Percentiles rank a stretch among this genome's conserved stretches.
phyloP scores from a whole-genome alignment of 2,797 vertebrate species.

The Parauchenoglanis ngamensis region DNA sequence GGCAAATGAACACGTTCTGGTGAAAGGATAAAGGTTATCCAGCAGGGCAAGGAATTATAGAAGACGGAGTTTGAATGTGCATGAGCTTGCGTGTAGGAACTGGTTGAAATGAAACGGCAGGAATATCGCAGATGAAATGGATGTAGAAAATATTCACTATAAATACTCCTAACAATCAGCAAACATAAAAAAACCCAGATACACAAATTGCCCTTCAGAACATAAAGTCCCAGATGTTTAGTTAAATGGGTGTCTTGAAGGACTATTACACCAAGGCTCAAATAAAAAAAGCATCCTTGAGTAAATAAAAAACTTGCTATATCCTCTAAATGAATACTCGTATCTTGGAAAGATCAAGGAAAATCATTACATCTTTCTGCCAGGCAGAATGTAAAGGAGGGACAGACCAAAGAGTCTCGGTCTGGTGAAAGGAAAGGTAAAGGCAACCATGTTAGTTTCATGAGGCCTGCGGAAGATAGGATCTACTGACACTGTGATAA shows the following conservation, averaged over 20 bases:
- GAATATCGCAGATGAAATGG: not conserved
- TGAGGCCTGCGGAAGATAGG: not conserved
- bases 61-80: not conserved
- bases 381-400: not conserved
- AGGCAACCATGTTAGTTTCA: not conserved
- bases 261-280: not conserved
- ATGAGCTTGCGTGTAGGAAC: not conserved
- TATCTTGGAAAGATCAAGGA: not conserved
- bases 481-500: not conserved
- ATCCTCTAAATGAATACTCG: not conserved
- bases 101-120: not conserved
- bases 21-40: not conserved
- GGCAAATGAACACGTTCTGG: not conserved
- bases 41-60: not conserved
- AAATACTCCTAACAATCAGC: not conserved
- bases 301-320: not conserved
- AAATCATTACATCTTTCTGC: not conserved
- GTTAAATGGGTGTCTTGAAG: not conserved
- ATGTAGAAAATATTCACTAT: not conserved
- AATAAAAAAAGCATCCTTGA: not conserved
- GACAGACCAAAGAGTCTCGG: not conserved
- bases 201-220: not conserved
- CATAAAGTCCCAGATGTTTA: not conserved
- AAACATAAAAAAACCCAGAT: not conserved
- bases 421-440: not conserved